Percentiles rank a stretch among this genome's conserved stretches.
These are phyloP conservation scores for Callipepla squamata DNA, from an alignment of 2,113 vertebrate genomes.

Conservation along the genomic window DNA sequence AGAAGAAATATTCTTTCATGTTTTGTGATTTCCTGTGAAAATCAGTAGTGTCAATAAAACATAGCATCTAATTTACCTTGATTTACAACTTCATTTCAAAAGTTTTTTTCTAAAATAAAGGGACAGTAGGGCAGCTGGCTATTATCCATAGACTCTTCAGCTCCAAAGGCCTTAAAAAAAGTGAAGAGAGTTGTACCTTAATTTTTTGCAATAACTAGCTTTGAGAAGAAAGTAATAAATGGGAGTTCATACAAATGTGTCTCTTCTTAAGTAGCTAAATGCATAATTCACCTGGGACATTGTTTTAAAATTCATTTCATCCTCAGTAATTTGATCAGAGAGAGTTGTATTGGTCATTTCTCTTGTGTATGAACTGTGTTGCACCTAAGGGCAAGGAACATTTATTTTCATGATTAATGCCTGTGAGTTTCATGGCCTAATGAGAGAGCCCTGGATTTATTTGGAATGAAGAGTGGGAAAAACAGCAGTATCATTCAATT, in stretches of 20 bases:
- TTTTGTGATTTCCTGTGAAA: not conserved
- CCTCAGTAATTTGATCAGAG: conserved; percentile 79
- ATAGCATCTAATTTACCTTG: not conserved
- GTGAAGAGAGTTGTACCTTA: conserved; percentile 56
- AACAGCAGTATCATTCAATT: conserved; percentile 3
- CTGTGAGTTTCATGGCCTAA: conserved; percentile 72
- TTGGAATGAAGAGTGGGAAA: conserved; percentile 28
- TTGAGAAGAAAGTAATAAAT: conserved; percentile 73
- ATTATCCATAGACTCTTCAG: conserved; percentile 23
- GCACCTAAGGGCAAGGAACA: conserved; percentile 72
- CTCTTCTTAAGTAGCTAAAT: conserved; percentile 73
- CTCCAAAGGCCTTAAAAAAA: conserved; percentile 41
- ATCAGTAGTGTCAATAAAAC: not conserved
- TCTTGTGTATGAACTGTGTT: conserved; percentile 68
- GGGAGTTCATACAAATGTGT: conserved; percentile 55
- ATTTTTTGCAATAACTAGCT: conserved; percentile 69
- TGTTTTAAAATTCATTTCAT: conserved; percentile 80
- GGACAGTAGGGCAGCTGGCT: conserved; percentile 32
- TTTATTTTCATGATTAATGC: conserved; percentile 80
- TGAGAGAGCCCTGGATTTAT: conserved; percentile 68
- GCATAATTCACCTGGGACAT: conserved; percentile 75
- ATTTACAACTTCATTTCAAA: conserved; percentile 29
- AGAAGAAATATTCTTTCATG: not conserved
- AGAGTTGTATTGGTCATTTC: conserved; percentile 70
- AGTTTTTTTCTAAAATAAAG: conserved; percentile 26